Conservation (phyloP, 2,113 vertebrate species). For the Galemys pyrenaicus region DNA sequence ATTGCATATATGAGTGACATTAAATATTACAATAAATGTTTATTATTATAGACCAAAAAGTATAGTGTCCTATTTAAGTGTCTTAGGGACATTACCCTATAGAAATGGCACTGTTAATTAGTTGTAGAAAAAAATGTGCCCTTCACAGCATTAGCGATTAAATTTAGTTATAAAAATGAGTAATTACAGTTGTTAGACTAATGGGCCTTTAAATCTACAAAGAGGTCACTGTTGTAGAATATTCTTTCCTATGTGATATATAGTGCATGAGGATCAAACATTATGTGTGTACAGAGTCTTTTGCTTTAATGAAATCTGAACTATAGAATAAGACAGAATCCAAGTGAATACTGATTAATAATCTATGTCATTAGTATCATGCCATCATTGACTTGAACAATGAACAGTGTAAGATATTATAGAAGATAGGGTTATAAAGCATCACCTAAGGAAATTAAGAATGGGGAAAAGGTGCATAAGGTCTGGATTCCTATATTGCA, state of each 20-base stretch:
- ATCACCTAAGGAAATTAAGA: background rate
- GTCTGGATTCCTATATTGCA: background rate
- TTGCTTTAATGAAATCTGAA: background rate
- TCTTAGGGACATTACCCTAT: constrained; percentile 5
- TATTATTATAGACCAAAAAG: background rate
- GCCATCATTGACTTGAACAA: background rate
- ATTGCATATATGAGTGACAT: background rate
- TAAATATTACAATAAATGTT: background rate
- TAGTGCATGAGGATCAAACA: background rate
- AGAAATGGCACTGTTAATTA: constrained; percentile 59
- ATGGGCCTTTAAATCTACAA: constrained; percentile 52
- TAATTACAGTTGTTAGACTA: constrained; percentile 71
- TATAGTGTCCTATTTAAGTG: background rate
- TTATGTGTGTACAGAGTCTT: background rate
- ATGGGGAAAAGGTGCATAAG: accelerated
- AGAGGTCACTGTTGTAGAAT: constrained; percentile 41
- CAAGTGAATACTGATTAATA: background rate
- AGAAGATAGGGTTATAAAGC: background rate
- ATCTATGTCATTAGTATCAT: background rate
- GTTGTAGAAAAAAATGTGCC: constrained; percentile 46
- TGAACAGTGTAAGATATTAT: background rate
- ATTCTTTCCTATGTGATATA: background rate
- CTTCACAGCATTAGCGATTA: constrained; percentile 58
- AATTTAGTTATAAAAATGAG: constrained; percentile 73
- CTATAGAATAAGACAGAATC: background rate